Base-by-base conservation (phyloP, 2,888 invertebrate species). In the Perizoma affinitatum region DNA sequence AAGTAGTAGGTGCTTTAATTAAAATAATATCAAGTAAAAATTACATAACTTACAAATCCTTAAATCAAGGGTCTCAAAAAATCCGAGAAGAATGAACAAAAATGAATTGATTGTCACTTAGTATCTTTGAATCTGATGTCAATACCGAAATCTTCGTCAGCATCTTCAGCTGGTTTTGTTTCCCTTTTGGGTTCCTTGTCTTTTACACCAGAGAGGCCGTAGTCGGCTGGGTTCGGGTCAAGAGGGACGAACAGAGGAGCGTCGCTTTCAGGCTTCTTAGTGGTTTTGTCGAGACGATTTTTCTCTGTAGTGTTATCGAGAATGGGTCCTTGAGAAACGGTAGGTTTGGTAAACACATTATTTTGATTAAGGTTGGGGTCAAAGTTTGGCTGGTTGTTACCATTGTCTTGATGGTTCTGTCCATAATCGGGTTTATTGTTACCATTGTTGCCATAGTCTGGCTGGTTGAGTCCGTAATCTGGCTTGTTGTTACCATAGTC, bases 111-210 rank as follows among this genome's bases (percentile, higher is more conserved):
- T 22, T 22, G 22, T 22, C 22, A 22, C 22, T 22, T 22, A 1
- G 22, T 22, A 22, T 86, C 71, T 66, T 83, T 79, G 62, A 88
- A 71, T 69, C 90, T 83, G 55, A 90, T 71, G 64, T 90, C 89
- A 57, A 90, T 82, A 3, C 73, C 66, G 22, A 82, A 76, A n/a
- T 81, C 78, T 46, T 87, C 86, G 10, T 87, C 86, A 10, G 34
- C 58, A 36, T 75, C 72, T 2, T 71, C 76, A 6, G 60, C 69
- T 5, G 72, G 69, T 41, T 79, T 79, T 5, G 82, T 80, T 48
- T 90, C 86, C 61, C 86, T 75, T 74, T 90, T 90, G 4, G 90
- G 90, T 10, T 80, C 82, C 55, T 76, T 82, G 33, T 79, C 74
- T 50, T 82, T 78, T 41, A 78, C 80, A 68, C 82, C 83, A 54